phyloP scores from a whole-genome alignment of 2,888 invertebrate species.

The Cerastoderma edule region DNA sequence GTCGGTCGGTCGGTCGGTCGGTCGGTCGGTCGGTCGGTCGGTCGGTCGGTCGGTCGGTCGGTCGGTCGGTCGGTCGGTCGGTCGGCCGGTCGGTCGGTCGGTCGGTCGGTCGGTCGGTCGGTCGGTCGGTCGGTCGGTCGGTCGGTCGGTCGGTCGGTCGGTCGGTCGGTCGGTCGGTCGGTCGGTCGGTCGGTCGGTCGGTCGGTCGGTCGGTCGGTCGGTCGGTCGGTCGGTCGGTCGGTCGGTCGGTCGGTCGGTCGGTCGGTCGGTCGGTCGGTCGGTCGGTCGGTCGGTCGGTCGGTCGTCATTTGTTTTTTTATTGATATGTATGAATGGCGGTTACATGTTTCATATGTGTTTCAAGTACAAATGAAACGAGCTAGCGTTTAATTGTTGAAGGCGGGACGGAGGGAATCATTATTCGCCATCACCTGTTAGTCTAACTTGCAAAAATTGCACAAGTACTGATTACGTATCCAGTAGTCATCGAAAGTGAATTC shows the following conservation, averaged over 20 bases:
- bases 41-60: constrained; percentile 1
- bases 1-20: constrained; percentile 1
- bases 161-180: background rate
- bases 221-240: background rate
- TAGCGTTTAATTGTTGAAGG: too few relatives aligned
- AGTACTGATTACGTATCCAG: too few relatives aligned
- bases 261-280: background rate
- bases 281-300: constrained; percentile 1
- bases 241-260: background rate
- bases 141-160: constrained; percentile 1
- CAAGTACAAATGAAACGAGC: too few relatives aligned
- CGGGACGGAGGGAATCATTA: too few relatives aligned
- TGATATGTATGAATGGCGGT: too few relatives aligned
- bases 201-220: background rate
- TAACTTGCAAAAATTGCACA: too few relatives aligned
- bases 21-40: constrained; percentile 1
- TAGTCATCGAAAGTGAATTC: too few relatives aligned
- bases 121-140: constrained; percentile 1
- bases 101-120: background rate
- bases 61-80: background rate
- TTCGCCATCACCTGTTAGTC: too few relatives aligned
- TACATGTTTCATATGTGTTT: too few relatives aligned
- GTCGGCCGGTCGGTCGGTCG: background rate
- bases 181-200: background rate
- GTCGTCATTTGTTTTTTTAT: too few relatives aligned